Evolutionary conservation across 37 sponge, comb jelly and placozoan genomes (phyloP), one percentile per base, ranked within the genome.

Genomic region (Oscarella lobularis): DNA sequence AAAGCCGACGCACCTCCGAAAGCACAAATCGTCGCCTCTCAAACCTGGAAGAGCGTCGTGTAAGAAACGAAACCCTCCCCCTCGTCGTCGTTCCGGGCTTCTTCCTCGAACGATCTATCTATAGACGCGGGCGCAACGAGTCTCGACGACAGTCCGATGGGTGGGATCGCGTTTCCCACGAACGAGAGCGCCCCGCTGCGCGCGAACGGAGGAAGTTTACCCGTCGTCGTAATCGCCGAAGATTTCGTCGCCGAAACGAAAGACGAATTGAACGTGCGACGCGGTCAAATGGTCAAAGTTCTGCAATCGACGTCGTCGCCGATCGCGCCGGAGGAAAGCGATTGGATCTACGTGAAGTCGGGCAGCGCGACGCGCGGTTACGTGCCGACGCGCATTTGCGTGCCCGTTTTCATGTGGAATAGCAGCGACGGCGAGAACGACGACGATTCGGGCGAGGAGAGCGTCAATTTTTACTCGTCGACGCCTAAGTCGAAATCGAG

Each of bases 251-350:
- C 85, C 1, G 65, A 1, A 67, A 40, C 3, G 82, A 86, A 39
- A 48, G 54, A 34, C 31, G 41, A 20, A 27, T 75, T 90, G n/a
- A 33, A 77, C 1, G 85, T 90, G 14, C 38, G 36, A 33, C 54
- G 88, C 37, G 91, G 91, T 6, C 84, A 86, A 33, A 40, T 80
- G 0, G 84, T 90, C 34, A 81, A 83, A 35, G 71, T 90, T 27
- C 38, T 90, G 9, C 39, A 77, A 48, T 20, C 9, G 60, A 48
- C 60, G 4, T n/a, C n/a, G n/a, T n/a, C n/a, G n/a, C n/a, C n/a
- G n/a, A n/a, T n/a, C n/a, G n/a, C n/a, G n/a, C n/a, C n/a, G n/a
- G 79, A 81, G 20, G 91, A 90, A 2, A 73, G 68, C 2, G 81
- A 86, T 14, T 72, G 81, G 84, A 3, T 81, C 36, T 72, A 65